Conservation (phyloP, 2,888 invertebrate species). For the Cephalotes varians region DNA sequence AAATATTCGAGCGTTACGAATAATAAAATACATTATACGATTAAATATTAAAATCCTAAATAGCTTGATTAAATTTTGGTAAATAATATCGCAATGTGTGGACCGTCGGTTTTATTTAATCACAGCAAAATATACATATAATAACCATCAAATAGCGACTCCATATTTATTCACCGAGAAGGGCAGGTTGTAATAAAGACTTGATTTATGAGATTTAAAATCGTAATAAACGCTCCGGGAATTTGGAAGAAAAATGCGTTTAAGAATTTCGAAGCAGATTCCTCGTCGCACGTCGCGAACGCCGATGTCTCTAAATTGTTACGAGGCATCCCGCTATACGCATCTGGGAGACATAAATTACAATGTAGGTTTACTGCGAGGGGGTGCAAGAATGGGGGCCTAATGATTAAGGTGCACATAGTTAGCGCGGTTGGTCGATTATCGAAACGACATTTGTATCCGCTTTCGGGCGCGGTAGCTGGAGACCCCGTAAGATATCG, state of each 20-base stretch:
- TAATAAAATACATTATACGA: not conserved
- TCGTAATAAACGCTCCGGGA: conserved; percentile 26
- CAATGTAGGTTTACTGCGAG: not conserved
- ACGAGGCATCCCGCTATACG: not conserved
- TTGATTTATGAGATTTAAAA: conserved; percentile 37
- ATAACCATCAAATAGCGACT: not conserved
- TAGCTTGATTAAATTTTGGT: not conserved
- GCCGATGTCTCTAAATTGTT: conserved; percentile 33
- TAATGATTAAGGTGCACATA: conserved; percentile 34
- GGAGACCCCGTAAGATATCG: conserved; percentile 73
- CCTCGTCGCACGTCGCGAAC: conserved; percentile 7
- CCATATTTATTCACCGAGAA: conserved; percentile 7
- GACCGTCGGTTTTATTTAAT: conserved; percentile 4
- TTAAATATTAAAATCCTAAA: conserved; percentile 6
- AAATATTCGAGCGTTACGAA: not conserved
- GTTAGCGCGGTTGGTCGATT: conserved; percentile 45
- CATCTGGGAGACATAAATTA: conserved; percentile 36
- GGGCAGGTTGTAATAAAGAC: conserved; percentile 17
- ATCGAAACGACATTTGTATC: conserved; percentile 50
- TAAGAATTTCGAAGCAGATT: conserved; percentile 29
- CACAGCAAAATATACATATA: not conserved
- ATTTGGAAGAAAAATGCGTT: conserved; percentile 36
- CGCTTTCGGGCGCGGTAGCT: conserved; percentile 38
- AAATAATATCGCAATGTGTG: not conserved
- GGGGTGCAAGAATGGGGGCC: too few species aligned